Evolutionary conservation across 2,888 invertebrate species (phyloP).

Genomic region (Heteromyza rotundicornis): DNA sequence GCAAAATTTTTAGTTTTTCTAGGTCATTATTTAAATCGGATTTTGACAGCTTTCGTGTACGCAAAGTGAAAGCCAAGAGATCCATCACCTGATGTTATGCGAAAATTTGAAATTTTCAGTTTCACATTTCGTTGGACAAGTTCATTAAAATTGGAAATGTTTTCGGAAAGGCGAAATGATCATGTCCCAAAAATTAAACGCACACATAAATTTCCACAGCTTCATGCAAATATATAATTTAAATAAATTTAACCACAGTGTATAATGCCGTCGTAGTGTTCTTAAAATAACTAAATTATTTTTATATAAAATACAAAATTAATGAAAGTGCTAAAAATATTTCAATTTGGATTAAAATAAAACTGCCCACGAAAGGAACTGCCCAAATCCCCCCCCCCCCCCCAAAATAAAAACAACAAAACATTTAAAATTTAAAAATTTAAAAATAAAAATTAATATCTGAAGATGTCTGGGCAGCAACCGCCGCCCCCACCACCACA

Average conservation of each 20-base stretch:
- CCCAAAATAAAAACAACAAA: neutral
- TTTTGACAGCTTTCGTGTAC: neutral
- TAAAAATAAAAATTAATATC: neutral
- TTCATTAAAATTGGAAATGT: neutral
- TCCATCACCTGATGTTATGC: too few species aligned
- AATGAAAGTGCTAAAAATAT: neutral
- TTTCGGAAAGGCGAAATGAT: neutral
- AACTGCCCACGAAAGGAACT: neutral
- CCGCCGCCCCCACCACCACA: conserved; percentile 52
- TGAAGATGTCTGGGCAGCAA: conserved; percentile 59
- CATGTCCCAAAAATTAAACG: neutral
- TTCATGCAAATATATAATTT: neutral
- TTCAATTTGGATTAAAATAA: neutral
- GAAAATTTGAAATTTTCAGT: too few species aligned
- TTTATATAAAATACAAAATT: neutral
- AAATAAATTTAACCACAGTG: conserved; percentile 9
- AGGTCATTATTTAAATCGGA: conserved; percentile 48
- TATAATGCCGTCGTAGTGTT: conserved; percentile 21
- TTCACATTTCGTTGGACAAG: neutral
- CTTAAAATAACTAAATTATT: conserved; percentile 13
- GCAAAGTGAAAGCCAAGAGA: too few species aligned
- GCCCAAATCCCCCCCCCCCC: neutral
- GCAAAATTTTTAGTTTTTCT: conserved; percentile 21
- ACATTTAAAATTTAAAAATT: too few species aligned
- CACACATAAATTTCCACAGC: neutral